These are phyloP conservation scores for Drosophila ohnishii DNA, from an alignment of 1,140 invertebrate genomes.

Conservation along the genomic window DNA sequence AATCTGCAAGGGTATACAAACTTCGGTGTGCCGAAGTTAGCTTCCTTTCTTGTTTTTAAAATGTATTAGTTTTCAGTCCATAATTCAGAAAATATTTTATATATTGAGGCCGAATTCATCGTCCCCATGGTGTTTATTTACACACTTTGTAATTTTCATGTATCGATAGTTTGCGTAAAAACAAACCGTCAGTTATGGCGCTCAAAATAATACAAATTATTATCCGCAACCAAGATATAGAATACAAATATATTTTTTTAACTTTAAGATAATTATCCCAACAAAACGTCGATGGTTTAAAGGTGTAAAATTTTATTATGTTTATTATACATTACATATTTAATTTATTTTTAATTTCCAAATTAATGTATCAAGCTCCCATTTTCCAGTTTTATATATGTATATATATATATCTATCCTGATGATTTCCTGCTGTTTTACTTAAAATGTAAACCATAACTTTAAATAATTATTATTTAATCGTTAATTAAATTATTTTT, in stretches of 20 bases:
- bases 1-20: too few species aligned
- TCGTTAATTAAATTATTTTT: not conserved
- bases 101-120: too few species aligned
- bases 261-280: not conserved
- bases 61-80: too few species aligned
- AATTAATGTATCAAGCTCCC: too few species aligned
- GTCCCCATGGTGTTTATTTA: too few species aligned
- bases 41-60: too few species aligned
- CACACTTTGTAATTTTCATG: too few species aligned
- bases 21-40: too few species aligned
- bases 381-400: not conserved
- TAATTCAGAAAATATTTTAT: too few species aligned
- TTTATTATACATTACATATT: not conserved
- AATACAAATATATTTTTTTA: not conserved
- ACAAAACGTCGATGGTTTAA: not conserved
- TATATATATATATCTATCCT: not conserved
- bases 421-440: not conserved
- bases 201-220: not conserved
- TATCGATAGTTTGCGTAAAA: too few species aligned
- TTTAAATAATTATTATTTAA: not conserved
- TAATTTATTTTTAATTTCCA: not conserved
- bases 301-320: slow-evolving; percentile 5
- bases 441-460: not conserved
- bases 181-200: too few species aligned
- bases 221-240: not conserved